A percentile compares a stretch with the other conserved stretches of the same genome.
Conservation (phyloP, 2,113 vertebrate species). For the Strix aluco region DNA sequence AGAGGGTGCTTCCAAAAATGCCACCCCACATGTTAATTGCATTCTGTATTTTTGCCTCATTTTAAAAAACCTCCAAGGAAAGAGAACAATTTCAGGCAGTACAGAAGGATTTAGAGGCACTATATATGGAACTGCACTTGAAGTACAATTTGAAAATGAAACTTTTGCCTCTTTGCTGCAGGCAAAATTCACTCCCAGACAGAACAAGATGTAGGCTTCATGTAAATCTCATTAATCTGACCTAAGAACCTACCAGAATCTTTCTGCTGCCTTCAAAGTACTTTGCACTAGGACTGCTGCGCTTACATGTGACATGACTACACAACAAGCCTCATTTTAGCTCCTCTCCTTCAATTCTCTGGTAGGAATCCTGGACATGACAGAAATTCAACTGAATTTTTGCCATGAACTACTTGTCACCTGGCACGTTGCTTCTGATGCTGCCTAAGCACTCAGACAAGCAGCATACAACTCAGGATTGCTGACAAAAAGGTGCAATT, state of each 20-base stretch:
- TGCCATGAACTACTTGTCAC: not conserved
- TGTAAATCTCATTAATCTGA: not conserved
- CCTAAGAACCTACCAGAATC: not conserved
- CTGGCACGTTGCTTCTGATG: not conserved
- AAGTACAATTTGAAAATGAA: not conserved
- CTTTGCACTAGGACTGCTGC: not conserved
- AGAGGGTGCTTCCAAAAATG: not conserved
- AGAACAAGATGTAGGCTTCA: not conserved
- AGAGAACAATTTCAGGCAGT: not conserved
- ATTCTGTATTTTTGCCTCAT: not conserved
- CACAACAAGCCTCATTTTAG: not conserved
- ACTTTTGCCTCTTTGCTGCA: not conserved
- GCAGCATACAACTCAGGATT: not conserved
- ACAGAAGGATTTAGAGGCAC: not conserved
- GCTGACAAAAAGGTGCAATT: not conserved
- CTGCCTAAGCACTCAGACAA: not conserved
- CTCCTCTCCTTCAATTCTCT: not conserved
- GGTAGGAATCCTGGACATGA: not conserved
- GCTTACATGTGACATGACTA: accelerated
- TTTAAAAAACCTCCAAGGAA: not conserved
- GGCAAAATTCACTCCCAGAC: not conserved
- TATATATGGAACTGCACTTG: not conserved
- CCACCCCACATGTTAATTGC: not conserved
- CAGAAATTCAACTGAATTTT: not conserved
- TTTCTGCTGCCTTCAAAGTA: not conserved